Conservation (phyloP, 2,113 vertebrate genomes). For the Pithys albifrons region DNA sequence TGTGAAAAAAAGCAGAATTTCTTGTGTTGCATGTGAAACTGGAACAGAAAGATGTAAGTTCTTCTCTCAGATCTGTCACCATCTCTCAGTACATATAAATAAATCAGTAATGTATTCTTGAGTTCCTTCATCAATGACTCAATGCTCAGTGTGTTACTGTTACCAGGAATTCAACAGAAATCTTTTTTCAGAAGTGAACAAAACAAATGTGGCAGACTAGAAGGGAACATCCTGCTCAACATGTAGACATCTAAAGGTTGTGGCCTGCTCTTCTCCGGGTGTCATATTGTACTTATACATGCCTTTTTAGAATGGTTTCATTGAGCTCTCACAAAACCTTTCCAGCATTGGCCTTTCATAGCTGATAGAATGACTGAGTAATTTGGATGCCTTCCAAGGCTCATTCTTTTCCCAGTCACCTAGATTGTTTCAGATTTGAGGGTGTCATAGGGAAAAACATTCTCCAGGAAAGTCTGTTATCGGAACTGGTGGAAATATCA, state of each 20-base stretch:
- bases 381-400: background rate
- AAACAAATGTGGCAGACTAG: background rate
- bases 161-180: background rate
- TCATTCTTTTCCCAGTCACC: constrained; percentile 16
- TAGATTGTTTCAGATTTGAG: background rate
- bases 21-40: background rate
- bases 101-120: background rate
- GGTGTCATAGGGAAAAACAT: background rate
- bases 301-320: background rate
- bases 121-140: background rate
- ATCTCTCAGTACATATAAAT: background rate
- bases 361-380: constrained; percentile 3
- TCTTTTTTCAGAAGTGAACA: background rate
- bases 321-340: background rate
- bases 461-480: background rate
- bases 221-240: background rate
- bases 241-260: background rate
- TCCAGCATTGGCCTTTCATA: background rate
- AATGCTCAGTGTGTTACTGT: background rate
- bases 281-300: background rate
- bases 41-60: background rate
- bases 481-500: background rate
- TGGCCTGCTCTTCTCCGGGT: background rate
- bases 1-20: background rate
- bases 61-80: background rate